Evolutionary conservation across 2,113 vertebrate species (phyloP).

Genomic region (Speoplatyrhinus poulsoni): DNA sequence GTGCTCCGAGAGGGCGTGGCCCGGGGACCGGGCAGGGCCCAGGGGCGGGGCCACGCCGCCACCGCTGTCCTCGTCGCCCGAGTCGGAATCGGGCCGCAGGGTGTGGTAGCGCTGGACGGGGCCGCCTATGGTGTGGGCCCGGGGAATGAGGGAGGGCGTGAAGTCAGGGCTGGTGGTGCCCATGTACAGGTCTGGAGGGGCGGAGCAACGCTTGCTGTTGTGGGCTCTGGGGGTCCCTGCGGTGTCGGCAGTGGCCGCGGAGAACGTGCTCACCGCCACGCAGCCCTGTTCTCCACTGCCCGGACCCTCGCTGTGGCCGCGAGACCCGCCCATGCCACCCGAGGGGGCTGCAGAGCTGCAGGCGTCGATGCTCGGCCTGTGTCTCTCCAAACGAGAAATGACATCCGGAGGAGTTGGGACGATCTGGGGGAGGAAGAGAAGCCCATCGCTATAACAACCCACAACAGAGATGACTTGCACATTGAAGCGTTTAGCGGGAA

Average conservation of each 20-base stretch:
- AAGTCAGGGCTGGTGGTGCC: constrained; percentile 75
- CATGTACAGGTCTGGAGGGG: constrained; percentile 87
- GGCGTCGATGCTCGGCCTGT: constrained; percentile 55
- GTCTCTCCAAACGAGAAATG: constrained; percentile 58
- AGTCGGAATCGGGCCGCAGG: constrained; percentile 83
- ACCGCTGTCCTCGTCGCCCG: constrained; percentile 82
- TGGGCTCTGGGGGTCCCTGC: constrained; percentile 26
- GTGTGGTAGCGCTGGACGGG: constrained; percentile 31
- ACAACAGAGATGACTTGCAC: constrained; percentile 8
- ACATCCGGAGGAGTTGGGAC: constrained; percentile 75
- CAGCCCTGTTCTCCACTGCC: constrained; percentile 35
- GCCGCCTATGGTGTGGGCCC: constrained; percentile 81
- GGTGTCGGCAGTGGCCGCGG: constrained; percentile 74
- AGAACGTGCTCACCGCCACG: constrained; percentile 80
- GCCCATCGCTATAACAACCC: constrained; percentile 5
- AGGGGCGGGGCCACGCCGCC: constrained; percentile 57
- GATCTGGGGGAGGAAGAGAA: constrained; percentile 58
- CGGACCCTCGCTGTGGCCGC: constrained; percentile 48
- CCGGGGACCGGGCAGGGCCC: constrained; percentile 43
- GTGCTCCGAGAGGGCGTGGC: constrained; percentile 71
- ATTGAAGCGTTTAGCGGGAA: constrained; percentile 2
- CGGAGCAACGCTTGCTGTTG: constrained; percentile 82
- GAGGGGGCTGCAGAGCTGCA: constrained; percentile 67
- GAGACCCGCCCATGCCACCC: constrained; percentile 54
- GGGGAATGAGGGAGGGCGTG: constrained; percentile 75